Conservation (phyloP, 2,888 invertebrate species). For the Idaea straminata region DNA sequence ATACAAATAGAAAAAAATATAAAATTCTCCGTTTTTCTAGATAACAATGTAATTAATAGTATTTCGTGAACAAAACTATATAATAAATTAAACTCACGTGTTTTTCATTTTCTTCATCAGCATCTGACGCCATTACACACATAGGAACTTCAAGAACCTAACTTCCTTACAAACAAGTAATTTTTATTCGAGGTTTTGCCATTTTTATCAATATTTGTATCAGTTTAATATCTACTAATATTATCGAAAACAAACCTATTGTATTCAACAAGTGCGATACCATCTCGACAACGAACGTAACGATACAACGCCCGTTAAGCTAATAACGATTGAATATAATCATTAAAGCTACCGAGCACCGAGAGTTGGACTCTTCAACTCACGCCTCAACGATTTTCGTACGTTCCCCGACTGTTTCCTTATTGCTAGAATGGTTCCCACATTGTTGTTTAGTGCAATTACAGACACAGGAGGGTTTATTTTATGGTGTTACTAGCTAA, state of each 20-base stretch:
- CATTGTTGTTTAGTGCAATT: conserved; percentile 37
- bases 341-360: conserved; percentile 52
- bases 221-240: neutral
- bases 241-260: conserved; percentile 27
- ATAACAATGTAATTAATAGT: too few relatives aligned
- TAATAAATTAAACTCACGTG: too few relatives aligned
- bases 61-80: too few relatives aligned
- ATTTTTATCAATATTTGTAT: neutral
- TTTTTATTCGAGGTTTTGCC: too few relatives aligned
- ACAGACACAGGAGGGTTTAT: neutral
- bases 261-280: conserved; percentile 28
- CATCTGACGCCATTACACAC: too few relatives aligned
- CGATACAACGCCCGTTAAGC: conserved; percentile 27
- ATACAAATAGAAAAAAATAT: too few relatives aligned
- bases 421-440: conserved; percentile 69
- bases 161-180: too few relatives aligned
- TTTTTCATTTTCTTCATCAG: too few relatives aligned
- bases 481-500: neutral
- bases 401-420: conserved; percentile 67
- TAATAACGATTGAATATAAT: conserved; percentile 51
- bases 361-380: conserved; percentile 25
- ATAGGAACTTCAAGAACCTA: too few relatives aligned
- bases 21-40: too few relatives aligned
- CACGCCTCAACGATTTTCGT: conserved; percentile 70
- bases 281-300: conserved; percentile 22